Conservation (phyloP, 2,113 vertebrate genomes). For the Panurus biarmicus region DNA sequence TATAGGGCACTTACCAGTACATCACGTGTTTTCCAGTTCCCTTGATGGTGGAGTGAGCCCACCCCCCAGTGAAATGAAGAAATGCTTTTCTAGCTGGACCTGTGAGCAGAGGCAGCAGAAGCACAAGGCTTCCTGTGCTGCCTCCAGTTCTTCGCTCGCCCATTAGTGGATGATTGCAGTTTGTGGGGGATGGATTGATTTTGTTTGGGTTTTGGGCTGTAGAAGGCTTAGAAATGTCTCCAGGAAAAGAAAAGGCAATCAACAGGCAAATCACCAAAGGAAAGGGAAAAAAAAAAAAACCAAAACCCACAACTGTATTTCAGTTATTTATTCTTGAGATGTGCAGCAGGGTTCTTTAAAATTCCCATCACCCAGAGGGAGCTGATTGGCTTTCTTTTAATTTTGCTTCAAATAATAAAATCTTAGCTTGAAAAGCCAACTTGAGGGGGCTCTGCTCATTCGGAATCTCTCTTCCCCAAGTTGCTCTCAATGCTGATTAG, state of each 20-base stretch:
- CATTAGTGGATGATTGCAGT: neutral
- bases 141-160: neutral
- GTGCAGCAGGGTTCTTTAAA: neutral
- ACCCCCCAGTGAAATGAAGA: neutral
- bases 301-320: neutral
- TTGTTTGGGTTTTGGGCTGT: neutral
- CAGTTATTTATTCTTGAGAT: neutral
- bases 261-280: neutral
- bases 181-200: neutral
- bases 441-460: neutral
- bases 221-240: neutral
- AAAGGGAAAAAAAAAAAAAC: neutral
- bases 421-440: neutral
- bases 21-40: neutral
- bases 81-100: neutral
- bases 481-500: neutral
- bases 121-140: neutral
- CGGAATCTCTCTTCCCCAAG: neutral
- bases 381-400: neutral
- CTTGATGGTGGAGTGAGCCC: neutral
- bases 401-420: neutral
- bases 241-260: neutral
- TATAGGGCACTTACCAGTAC: neutral
- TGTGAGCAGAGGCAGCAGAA: neutral
- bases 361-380: neutral